Evolutionary conservation across 2,888 invertebrate species (phyloP).

Genomic region (Aleiodes testaceus): DNA sequence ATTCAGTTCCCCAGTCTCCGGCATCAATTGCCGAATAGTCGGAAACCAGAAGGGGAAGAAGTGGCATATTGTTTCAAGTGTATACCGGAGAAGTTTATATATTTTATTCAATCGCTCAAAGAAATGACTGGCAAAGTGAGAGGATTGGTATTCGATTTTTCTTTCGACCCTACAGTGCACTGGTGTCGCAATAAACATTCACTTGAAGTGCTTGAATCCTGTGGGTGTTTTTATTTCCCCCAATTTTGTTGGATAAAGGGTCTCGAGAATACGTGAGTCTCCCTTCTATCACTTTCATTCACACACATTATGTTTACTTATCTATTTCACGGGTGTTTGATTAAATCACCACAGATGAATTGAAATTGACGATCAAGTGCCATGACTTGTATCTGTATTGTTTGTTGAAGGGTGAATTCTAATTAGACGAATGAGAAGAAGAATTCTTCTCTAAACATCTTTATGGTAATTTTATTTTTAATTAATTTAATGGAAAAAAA

Average conservation of each 20-base stretch:
- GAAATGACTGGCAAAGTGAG: conserved; percentile 68
- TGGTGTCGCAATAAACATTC: conserved; percentile 30
- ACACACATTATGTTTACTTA: conserved; percentile 32
- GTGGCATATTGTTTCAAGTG: conserved; percentile 61
- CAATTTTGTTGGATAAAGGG: conserved; percentile 42
- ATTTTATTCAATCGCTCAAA: conserved; percentile 47
- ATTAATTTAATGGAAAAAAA: too few relatives aligned
- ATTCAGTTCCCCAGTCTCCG: conserved; percentile 31
- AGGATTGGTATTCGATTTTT: conserved; percentile 46
- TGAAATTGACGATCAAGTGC: conserved; percentile 71
- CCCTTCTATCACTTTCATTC: conserved; percentile 17
- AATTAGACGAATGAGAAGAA: conserved; percentile 47
- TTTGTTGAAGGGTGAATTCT: conserved; percentile 51
- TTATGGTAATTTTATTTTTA: too few relatives aligned
- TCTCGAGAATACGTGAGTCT: conserved; percentile 47
- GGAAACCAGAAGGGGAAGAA: conserved; percentile 35
- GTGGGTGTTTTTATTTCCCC: conserved; percentile 59
- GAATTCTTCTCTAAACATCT: conserved; percentile 1
- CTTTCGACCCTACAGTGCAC: conserved; percentile 39
- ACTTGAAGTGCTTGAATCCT: conserved; percentile 61
- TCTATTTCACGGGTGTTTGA: conserved; percentile 63
- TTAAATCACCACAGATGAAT: conserved; percentile 73
- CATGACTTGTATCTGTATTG: conserved; percentile 67
- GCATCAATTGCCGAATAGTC: conserved; percentile 5
- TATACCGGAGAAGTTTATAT: conserved; percentile 37